Evolutionary conservation across 2,888 invertebrate species (phyloP), one percentile per base, ranked within the genome.

Genomic region (Corythucha ciliata): DNA sequence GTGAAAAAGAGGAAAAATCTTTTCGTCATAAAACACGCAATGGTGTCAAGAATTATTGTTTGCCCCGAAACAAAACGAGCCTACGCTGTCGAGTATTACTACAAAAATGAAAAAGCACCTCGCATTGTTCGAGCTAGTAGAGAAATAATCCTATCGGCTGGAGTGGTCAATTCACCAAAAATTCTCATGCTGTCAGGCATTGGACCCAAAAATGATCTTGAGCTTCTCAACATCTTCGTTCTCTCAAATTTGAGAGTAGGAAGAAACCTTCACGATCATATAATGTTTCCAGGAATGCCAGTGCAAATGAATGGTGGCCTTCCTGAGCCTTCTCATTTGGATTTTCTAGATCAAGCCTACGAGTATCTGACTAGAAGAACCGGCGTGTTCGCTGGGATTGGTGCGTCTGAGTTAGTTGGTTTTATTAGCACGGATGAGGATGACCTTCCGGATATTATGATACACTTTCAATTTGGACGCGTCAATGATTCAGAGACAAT

Each of bases 1-100:
- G 72, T 73, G 1, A 70, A 71, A 32, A 66, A 70, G 14, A 68
- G 81, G 56, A 70, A 67, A 22, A 83, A 83, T 62, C 68, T 83
- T 10, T 73, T 77, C 47, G 67, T 82, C 8, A 69, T 74, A 3
- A 78, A 78, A 60, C 65, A 70, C 18, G 76, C 74, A 55, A 71
- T 75, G 64, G 81, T 75, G 1, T 73, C 72, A 1, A 76, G 73
- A 66, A 67, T 80, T 22, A 60, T 79, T 12, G 73, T 77, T 53
- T 73, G 77, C 56, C 66, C 70, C 0, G 69, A 69, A 12, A 73
- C 72, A 1, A 77, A 74, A 25, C 70, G 65, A 63, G 76, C 77
- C 0, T 69, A 71, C 29, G 81, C 80, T 0, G 73, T 81, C 4
- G 72, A 76, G 63, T 71, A 77, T 27, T 24, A 37, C 12, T 52